Percentiles rank a stretch among this genome's conserved stretches.
Evolutionary conservation across 2,888 invertebrate species (phyloP).

Genomic region (Ectropis crepuscularia): DNA sequence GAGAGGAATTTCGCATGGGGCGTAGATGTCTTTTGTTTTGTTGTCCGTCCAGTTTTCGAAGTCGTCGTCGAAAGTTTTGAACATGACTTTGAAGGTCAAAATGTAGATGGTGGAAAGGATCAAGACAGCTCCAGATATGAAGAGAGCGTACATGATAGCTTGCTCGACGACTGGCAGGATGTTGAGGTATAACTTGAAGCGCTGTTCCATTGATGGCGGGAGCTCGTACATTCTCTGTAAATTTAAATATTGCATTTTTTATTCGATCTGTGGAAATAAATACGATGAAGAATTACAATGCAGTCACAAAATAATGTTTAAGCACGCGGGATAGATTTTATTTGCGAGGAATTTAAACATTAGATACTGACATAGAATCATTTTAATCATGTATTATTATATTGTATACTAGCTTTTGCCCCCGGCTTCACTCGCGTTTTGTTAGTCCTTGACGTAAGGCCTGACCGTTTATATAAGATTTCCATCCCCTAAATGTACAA

Average conservation of each 20-base stretch:
- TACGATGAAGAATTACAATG: no score
- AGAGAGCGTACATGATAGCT: conserved; percentile 81
- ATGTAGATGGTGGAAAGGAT: conserved; percentile 78
- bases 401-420: no score
- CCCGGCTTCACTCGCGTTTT: no score
- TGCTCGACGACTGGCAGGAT: conserved; percentile 87
- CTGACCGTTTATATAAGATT: no score
- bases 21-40: conserved; percentile 59
- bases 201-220: conserved; percentile 85
- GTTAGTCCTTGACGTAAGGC: no score
- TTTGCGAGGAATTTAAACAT: no score
- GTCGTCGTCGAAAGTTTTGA: conserved; percentile 60
- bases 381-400: no score
- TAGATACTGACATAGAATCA: no score
- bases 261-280: background rate
- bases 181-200: conserved; percentile 90
- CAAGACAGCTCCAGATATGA: conserved; percentile 79
- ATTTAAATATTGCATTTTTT: background rate
- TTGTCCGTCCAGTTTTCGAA: conserved; percentile 52
- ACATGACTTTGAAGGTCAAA: conserved; percentile 76
- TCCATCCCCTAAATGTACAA: no score
- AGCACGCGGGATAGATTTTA: no score
- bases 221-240: conserved; percentile 88
- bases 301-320: no score
- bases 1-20: conserved; percentile 73